Percentiles rank a stretch among this genome's conserved stretches.
Conservation (phyloP, 2,888 invertebrate genomes). For the Ophonus ardosiacus region DNA sequence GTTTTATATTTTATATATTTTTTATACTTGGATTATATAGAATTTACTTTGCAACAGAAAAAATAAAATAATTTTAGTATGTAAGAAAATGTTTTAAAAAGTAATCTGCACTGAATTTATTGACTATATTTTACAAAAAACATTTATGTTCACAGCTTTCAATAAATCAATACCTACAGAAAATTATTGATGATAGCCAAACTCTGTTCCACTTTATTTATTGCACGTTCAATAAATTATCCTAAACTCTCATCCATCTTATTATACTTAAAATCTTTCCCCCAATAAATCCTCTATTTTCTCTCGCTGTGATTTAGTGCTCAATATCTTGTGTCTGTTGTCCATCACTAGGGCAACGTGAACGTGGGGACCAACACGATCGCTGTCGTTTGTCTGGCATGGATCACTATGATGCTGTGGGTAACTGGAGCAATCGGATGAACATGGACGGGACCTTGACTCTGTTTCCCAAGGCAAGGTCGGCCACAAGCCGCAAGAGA, state of each 20-base stretch:
- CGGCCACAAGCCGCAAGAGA: constrained; percentile 66
- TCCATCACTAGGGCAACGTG: not conserved
- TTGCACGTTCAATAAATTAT: too few species aligned
- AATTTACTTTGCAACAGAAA: too few species aligned
- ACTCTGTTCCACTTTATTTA: too few species aligned
- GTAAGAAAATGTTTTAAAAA: too few species aligned
- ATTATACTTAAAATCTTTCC: not conserved
- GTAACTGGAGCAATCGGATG: constrained; percentile 50
- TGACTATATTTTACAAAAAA: too few species aligned
- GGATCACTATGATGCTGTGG: constrained; percentile 20
- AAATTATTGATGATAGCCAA: too few species aligned
- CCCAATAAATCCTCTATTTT: not conserved
- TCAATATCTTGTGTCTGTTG: not conserved
- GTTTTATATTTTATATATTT: too few species aligned
- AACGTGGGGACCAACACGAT: not conserved
- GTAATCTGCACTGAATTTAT: too few species aligned
- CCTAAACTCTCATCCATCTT: not conserved
- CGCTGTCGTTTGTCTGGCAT: constrained; percentile 20
- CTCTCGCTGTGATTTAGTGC: not conserved
- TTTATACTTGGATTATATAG: too few species aligned
- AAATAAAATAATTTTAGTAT: too few species aligned
- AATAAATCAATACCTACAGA: too few species aligned
- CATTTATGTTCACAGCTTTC: too few species aligned
- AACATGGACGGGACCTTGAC: constrained; percentile 68
- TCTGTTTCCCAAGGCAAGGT: constrained; percentile 71